A percentile compares a stretch with the other conserved stretches of the same genome.
These are phyloP conservation scores for Folsomia candida DNA, from an alignment of 2,888 invertebrate species.

Conservation along the genomic window DNA sequence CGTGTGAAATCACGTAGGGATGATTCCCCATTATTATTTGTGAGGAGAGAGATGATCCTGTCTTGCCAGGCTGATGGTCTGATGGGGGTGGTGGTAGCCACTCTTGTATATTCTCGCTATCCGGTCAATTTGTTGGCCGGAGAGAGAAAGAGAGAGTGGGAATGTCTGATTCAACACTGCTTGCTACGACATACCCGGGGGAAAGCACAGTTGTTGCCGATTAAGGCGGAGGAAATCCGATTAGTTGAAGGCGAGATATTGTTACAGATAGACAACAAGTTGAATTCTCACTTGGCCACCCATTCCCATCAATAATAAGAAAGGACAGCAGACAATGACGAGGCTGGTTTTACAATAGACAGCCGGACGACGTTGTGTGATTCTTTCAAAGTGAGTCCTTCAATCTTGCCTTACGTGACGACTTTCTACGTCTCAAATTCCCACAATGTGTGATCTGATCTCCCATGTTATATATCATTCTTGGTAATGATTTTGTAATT, in stretches of 20 bases:
- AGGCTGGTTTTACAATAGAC: too few species aligned
- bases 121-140: conserved; percentile 40
- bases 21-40: neutral
- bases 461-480: too few species aligned
- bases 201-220: conserved; percentile 49
- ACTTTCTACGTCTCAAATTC: too few species aligned
- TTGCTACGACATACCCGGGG: too few species aligned
- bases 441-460: too few species aligned
- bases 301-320: neutral
- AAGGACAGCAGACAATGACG: neutral
- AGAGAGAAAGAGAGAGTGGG: conserved; percentile 30
- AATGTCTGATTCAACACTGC: conserved; percentile 39
- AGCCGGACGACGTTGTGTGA: too few species aligned
- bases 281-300: conserved; percentile 6
- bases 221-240: conserved; percentile 47
- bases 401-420: too few species aligned
- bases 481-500: too few species aligned
- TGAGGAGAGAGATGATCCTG: conserved; percentile 20
- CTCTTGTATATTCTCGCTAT: conserved; percentile 25
- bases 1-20: neutral
- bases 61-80: conserved; percentile 9
- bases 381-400: too few species aligned
- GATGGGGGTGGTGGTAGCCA: neutral
- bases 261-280: conserved; percentile 5
- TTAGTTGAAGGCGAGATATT: conserved; percentile 24